These are phyloP conservation scores for Zingel zingel DNA, from an alignment of 2,113 vertebrate genomes.

Conservation along the genomic window DNA sequence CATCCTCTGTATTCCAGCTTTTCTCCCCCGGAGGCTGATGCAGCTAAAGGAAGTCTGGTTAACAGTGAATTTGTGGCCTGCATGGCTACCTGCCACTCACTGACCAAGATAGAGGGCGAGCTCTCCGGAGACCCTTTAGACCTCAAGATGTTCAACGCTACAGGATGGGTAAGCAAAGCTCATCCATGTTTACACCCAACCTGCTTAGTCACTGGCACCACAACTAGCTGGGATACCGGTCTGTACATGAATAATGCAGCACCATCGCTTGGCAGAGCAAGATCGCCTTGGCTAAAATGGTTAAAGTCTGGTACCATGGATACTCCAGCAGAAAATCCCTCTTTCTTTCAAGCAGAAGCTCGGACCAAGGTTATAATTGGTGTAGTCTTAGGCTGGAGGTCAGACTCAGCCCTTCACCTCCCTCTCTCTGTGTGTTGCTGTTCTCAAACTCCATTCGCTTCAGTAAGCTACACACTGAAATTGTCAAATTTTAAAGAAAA, in stretches of 20 bases:
- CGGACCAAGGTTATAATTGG: too few relatives aligned
- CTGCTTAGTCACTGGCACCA: conserved; percentile 1
- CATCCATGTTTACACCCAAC: background rate
- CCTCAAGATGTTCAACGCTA: conserved; percentile 97
- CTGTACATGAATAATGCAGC: conserved; percentile 52
- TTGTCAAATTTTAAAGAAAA: too few relatives aligned
- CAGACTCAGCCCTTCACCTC: too few relatives aligned
- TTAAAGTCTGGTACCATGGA: conserved; percentile 23
- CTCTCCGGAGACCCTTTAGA: conserved; percentile 97
- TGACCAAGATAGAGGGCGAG: conserved; percentile 94
- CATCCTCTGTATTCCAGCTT: conserved; percentile 81
- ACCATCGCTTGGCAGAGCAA: conserved; percentile 21
- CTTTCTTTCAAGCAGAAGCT: background rate
- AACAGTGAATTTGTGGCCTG: conserved; percentile 91
- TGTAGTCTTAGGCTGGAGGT: too few relatives aligned
- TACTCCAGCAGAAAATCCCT: conserved; percentile 4
- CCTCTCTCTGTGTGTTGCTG: too few relatives aligned
- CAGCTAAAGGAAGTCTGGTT: conserved; percentile 86
- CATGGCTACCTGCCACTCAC: conserved; percentile 97
- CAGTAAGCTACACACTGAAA: too few relatives aligned
- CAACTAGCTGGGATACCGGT: background rate
- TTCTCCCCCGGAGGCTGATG: conserved; percentile 87
- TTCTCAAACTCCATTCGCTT: too few relatives aligned
- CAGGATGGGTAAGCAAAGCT: conserved; percentile 90
- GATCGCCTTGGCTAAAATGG: background rate